Evolutionary conservation across 2,888 invertebrate species (phyloP), one percentile per base, ranked within the genome.

Genomic region (Nymphalis urticae): DNA sequence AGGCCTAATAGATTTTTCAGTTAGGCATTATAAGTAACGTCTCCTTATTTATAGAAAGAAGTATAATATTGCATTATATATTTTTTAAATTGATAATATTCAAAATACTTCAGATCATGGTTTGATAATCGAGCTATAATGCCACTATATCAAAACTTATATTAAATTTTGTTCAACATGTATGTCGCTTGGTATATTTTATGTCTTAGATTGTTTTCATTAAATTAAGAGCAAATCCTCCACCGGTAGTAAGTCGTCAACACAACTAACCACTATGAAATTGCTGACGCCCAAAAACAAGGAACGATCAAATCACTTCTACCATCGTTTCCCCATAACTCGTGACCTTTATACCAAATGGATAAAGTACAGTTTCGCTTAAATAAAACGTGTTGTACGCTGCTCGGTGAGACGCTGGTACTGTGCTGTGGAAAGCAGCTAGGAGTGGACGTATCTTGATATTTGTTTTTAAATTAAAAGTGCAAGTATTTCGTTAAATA

Each of bases 221-320:
- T 9, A 56, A 32, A 32, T 56, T 36, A 56, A 56, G n/a, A 56
- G 1, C 32, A 56, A n/a, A 27, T 3, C 56, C 42, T 42, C 13
- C 36, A 42, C 36, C 42, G 42, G 42, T 42, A 42, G 59, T 60
- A 48, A 53, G 62, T 62, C 68, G 36, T 66, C 66, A 48, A 54
- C 36, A 32, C 47, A 56, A 53, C 59, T 56, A 71, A 68, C 62
- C 48, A 68, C 71, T 68, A 71, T 71, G 59, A 71, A 71, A 71
- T 71, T 71, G 54, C 36, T 21, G 59, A 63, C 61, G 19, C 50
- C 56, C 56, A 56, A 66, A 66, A 70, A 64, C 67, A 51, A 71
- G 53, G 64, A 50, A 59, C 54, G 16, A 48, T 62, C 48, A 17
- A 64, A 32, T 54, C 32, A 71, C 66, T 66, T 69, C 63, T 66